Percentiles rank a stretch among this genome's conserved stretches.
These are phyloP conservation scores for Gracilinanus agilis DNA, from an alignment of 2,113 vertebrate genomes.

Conservation along the genomic window DNA sequence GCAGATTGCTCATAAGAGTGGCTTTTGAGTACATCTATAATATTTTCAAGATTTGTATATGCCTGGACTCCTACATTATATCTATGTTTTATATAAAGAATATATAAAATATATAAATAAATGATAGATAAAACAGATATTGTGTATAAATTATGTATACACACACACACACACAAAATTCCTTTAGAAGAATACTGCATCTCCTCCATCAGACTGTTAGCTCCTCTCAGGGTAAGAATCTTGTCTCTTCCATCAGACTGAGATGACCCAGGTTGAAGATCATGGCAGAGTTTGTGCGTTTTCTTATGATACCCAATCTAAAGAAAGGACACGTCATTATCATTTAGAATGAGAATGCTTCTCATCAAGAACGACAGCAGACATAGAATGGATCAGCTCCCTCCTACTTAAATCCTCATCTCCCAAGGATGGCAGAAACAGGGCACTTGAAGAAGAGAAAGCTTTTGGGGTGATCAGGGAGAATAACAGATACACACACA, in stretches of 20 bases:
- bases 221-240: background rate
- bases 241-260: background rate
- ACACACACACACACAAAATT: background rate
- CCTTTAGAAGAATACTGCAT: background rate
- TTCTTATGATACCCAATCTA: background rate
- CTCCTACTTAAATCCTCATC: background rate
- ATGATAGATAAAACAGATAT: no score
- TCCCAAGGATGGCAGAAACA: background rate
- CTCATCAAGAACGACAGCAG: slow-evolving; percentile 23
- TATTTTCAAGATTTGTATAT: no score
- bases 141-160: no score
- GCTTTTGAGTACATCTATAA: no score
- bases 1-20: no score
- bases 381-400: background rate
- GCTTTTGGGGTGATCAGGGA: background rate
- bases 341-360: background rate
- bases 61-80: no score
- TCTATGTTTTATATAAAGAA: no score
- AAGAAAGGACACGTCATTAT: background rate
- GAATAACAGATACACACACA: background rate
- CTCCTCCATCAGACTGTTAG: slow-evolving; percentile 5
- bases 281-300: background rate
- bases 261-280: background rate
- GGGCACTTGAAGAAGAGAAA: background rate
- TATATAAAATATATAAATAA: no score